phyloP scores from a whole-genome alignment of 2,113 vertebrate species.

The Paradoxurus hermaphroditus region DNA sequence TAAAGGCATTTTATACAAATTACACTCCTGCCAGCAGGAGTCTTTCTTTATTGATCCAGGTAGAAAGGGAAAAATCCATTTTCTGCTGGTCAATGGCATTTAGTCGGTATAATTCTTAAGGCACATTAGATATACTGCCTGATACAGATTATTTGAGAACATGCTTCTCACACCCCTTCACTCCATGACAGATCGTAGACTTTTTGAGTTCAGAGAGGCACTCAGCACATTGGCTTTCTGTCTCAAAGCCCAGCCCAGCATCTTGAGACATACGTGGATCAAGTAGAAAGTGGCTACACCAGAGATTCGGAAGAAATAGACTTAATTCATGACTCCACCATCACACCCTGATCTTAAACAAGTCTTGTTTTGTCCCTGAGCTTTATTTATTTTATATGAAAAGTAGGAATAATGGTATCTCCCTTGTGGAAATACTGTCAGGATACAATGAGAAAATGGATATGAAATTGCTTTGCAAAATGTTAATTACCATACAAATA shows the following conservation, averaged over 20 bases:
- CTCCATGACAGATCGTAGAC: neutral
- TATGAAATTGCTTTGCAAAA: constrained; percentile 41
- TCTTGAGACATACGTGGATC: neutral
- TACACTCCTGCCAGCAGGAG: neutral
- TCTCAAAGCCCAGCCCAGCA: neutral
- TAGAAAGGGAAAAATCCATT: constrained; percentile 34
- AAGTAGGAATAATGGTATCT: constrained; percentile 1
- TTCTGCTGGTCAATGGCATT: constrained; percentile 1
- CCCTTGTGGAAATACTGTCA: neutral
- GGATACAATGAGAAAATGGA: constrained; percentile 43
- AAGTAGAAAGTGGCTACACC: neutral
- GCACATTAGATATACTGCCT: constrained; percentile 19
- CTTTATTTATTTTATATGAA: constrained; percentile 13
- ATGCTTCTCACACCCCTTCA: neutral
- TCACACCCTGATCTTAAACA: neutral
- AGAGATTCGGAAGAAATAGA: constrained; percentile 12
- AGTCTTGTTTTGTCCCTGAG: neutral
- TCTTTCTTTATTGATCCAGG: constrained; percentile 32
- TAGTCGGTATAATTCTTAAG: constrained; percentile 37
- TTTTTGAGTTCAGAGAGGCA: constrained; percentile 35
- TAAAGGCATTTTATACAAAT: constrained; percentile 23
- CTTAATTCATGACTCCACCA: neutral
- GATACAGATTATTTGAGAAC: constrained; percentile 17
- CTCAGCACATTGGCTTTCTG: neutral
- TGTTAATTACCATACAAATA: constrained; percentile 8